phyloP scores from a whole-genome alignment of 92 coral and sea anemone species.

The Scolanthus callimorphus region DNA sequence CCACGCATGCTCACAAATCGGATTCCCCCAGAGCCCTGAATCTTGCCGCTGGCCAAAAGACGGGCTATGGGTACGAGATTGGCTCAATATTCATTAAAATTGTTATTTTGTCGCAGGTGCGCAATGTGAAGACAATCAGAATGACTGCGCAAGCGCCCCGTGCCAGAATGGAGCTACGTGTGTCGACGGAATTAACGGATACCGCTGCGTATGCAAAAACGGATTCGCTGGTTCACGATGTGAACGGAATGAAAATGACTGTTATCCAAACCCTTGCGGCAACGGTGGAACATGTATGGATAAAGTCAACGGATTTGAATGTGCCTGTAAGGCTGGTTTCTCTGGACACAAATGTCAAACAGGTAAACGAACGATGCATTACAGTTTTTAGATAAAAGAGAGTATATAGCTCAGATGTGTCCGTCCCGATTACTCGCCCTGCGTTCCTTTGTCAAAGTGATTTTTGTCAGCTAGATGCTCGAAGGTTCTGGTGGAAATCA shows the following conservation, averaged over 20 bases:
- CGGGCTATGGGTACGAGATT: too few species aligned
- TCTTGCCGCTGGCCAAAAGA: too few species aligned
- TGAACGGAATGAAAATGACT: conserved; percentile 55
- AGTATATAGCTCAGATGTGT: too few species aligned
- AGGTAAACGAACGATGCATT: conserved; percentile 40
- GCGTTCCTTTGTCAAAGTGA: too few species aligned
- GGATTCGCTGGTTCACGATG: conserved; percentile 80
- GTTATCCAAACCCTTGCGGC: conserved; percentile 72
- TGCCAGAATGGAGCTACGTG: conserved; percentile 83
- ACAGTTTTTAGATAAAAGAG: too few species aligned
- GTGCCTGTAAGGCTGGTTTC: conserved; percentile 79
- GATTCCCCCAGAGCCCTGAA: too few species aligned
- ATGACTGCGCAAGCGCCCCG: conserved; percentile 75
- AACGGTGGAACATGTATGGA: conserved; percentile 76
- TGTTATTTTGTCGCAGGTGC: too few species aligned
- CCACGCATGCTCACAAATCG: too few species aligned
- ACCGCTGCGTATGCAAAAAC: conserved; percentile 56
- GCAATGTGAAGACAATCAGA: conserved; percentile 69
- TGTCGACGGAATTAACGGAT: conserved; percentile 52
- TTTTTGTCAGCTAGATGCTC: too few species aligned
- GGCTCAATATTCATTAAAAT: too few species aligned
- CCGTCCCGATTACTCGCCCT: too few species aligned
- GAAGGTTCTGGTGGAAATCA: too few species aligned
- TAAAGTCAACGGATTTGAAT: conserved; percentile 63
- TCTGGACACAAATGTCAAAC: conserved; percentile 62